These are phyloP conservation scores for Neodon shergylaensis DNA, from an alignment of 2,113 vertebrate species.

Conservation along the genomic window DNA sequence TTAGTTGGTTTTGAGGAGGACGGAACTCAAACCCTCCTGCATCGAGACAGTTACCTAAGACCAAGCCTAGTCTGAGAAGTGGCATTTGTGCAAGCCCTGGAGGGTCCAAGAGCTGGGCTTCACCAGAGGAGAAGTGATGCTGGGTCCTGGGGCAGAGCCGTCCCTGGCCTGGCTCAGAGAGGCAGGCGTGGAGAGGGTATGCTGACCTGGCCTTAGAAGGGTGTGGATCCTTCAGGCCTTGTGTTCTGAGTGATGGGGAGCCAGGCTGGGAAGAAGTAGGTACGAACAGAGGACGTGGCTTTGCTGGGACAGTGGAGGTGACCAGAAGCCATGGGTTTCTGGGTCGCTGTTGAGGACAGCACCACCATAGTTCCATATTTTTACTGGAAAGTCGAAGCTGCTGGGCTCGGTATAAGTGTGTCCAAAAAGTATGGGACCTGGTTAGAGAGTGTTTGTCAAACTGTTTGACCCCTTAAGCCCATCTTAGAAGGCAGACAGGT, in stretches of 20 bases:
- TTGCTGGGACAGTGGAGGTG: not conserved
- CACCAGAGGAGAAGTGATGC: not conserved
- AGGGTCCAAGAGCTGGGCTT: not conserved
- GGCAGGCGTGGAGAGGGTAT: too few species aligned
- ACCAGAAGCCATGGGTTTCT: fast-evolving
- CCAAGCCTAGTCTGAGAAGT: not conserved
- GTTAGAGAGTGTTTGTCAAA: not conserved
- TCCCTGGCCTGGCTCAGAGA: not conserved
- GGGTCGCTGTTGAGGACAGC: not conserved
- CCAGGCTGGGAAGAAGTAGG: not conserved
- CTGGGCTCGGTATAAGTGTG: not conserved
- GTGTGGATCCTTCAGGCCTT: not conserved
- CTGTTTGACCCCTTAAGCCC: not conserved
- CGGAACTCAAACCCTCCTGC: not conserved
- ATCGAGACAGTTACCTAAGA: too few species aligned
- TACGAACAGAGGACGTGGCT: not conserved
- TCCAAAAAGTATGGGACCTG: not conserved
- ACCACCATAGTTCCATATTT: not conserved
- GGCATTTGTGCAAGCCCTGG: not conserved
- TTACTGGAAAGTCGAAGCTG: not conserved
- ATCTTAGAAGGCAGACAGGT: not conserved
- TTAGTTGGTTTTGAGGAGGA: not conserved
- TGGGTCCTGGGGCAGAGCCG: not conserved
- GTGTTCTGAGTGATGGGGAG: not conserved
- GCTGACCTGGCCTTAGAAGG: not conserved